These are phyloP conservation scores for Serrognathus titanus DNA, from an alignment of 2,888 invertebrate species.

Conservation along the genomic window DNA sequence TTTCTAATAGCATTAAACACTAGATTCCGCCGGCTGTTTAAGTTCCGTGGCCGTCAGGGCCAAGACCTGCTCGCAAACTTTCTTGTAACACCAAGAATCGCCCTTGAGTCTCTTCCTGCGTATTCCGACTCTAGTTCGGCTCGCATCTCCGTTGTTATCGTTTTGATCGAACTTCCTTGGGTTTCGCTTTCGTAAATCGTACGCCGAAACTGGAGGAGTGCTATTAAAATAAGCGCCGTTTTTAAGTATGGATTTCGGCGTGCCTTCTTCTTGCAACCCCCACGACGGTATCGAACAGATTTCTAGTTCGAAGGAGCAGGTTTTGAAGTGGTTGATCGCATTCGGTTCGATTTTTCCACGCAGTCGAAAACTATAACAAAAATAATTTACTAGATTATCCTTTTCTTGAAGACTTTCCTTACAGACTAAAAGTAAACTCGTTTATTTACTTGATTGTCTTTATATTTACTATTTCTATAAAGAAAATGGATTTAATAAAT, in stretches of 20 bases:
- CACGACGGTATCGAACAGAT: constrained; percentile 55
- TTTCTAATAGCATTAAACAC: constrained; percentile 9
- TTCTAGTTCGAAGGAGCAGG: constrained; percentile 70
- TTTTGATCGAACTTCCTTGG: neutral
- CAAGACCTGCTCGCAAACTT: constrained; percentile 69
- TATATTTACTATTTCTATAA: too few species aligned
- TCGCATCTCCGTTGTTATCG: neutral
- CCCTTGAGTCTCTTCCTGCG: constrained; percentile 71
- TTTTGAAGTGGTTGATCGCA: constrained; percentile 33
- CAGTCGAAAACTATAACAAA: constrained; percentile 57
- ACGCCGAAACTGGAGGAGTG: neutral
- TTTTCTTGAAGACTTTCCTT: too few species aligned
- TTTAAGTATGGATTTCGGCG: constrained; percentile 34
- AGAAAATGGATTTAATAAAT: too few species aligned
- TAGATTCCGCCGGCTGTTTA: constrained; percentile 19
- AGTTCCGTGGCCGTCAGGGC: constrained; percentile 45
- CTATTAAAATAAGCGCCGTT: constrained; percentile 19
- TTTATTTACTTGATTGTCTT: too few species aligned
- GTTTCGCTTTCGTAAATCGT: neutral
- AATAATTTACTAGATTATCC: too few species aligned
- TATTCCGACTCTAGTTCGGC: constrained; percentile 56
- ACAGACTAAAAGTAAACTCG: too few species aligned
- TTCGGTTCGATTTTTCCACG: constrained; percentile 60
- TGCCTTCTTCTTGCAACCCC: constrained; percentile 28
- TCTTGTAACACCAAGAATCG: constrained; percentile 78